Conservation (phyloP, 2,797 vertebrate genomes). For the Enteromius mattozi region DNA sequence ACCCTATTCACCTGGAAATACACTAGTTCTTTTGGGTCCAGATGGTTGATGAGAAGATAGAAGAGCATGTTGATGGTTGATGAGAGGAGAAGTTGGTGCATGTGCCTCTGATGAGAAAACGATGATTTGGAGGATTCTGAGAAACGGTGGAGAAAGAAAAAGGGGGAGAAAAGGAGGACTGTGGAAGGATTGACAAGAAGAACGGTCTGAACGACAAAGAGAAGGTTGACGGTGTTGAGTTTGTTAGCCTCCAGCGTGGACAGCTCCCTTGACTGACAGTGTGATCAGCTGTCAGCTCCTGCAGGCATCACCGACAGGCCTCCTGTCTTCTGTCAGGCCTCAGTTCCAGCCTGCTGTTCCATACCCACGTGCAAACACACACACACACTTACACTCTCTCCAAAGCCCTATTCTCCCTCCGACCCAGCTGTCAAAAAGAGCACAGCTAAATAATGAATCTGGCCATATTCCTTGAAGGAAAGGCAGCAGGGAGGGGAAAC, state of each 20-base stretch:
- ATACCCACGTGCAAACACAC: slow-evolving; percentile 58
- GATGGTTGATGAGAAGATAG: background rate
- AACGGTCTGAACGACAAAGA: slow-evolving; percentile 72
- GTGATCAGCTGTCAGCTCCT: slow-evolving; percentile 89
- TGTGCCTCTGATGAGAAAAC: background rate
- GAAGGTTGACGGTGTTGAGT: slow-evolving; percentile 69
- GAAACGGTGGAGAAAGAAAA: slow-evolving; percentile 30
- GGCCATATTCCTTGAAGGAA: slow-evolving; percentile 67
- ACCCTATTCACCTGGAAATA: background rate
- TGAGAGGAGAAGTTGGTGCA: background rate
- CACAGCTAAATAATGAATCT: slow-evolving; percentile 93
- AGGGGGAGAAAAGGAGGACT: background rate
- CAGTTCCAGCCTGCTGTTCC: slow-evolving; percentile 92
- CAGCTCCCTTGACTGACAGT: slow-evolving; percentile 86
- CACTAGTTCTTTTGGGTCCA: background rate
- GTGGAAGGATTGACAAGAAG: slow-evolving; percentile 35
- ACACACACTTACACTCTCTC: slow-evolving; percentile 68
- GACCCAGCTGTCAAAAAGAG: slow-evolving; percentile 89
- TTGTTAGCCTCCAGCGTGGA: slow-evolving; percentile 64
- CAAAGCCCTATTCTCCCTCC: slow-evolving; percentile 23
- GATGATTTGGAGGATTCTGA: background rate
- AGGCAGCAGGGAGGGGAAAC: slow-evolving; percentile 62
- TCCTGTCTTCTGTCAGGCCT: slow-evolving; percentile 93
- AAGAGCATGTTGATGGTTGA: background rate
- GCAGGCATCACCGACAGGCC: slow-evolving; percentile 89